Conservation (phyloP, 2,113 vertebrate genomes). For the Leptobrachium ailaonicum region DNA sequence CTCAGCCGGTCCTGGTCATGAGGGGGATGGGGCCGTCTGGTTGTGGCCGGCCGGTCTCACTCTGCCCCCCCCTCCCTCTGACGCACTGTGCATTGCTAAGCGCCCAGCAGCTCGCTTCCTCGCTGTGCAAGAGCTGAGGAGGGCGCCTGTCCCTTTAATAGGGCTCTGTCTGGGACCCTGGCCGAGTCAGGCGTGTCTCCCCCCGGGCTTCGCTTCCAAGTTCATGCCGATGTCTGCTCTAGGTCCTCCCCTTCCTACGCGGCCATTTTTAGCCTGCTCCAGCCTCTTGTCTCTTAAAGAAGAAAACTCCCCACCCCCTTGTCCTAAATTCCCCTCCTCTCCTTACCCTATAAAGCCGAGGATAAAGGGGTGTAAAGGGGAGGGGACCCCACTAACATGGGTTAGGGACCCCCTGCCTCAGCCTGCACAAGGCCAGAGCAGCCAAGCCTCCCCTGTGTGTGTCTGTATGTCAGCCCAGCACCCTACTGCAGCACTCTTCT, state of each 20-base stretch:
- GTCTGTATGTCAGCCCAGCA: too few relatives aligned
- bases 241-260: constrained; percentile 41
- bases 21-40: too few relatives aligned
- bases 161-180: not conserved
- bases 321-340: constrained; percentile 49
- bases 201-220: constrained; percentile 23
- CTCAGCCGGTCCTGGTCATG: too few relatives aligned
- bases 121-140: not conserved
- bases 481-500: too few relatives aligned
- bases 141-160: constrained; percentile 12
- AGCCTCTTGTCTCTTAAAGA: constrained; percentile 20
- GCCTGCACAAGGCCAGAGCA: not conserved
- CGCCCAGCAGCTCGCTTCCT: too few relatives aligned
- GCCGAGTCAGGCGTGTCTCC: not conserved
- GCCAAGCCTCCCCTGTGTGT: not conserved
- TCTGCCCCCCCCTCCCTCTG: too few relatives aligned
- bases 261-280: constrained; percentile 45
- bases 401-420: not conserved
- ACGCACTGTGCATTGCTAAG: too few relatives aligned
- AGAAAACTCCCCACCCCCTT: constrained; percentile 36
- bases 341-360: not conserved
- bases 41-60: too few relatives aligned
- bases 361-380: constrained; percentile 6
- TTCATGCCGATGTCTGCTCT: constrained; percentile 21
- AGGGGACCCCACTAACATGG: not conserved